Base-by-base conservation (phyloP, 2,888 invertebrate genomes). In the Polyommatus iphigenia region DNA sequence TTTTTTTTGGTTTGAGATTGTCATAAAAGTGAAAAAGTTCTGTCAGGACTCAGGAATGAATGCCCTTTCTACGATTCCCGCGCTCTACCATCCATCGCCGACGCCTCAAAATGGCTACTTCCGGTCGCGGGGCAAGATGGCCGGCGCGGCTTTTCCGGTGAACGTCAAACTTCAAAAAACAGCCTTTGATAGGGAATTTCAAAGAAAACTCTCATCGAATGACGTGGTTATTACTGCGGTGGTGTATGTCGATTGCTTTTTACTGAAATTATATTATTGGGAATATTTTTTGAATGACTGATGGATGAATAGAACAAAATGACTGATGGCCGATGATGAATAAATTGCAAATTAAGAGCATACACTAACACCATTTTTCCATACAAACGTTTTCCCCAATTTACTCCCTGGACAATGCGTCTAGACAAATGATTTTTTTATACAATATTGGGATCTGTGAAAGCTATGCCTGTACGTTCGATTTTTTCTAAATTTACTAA, bases 101-200 rank as follows among this genome's bases (percentile, higher is more conserved):
- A 89, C 89, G 89, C 89, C 87, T 91, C 90, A 88, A 91, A 93
- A 93, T 91, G 92, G 90, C 88, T 87, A 84, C 89, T 89, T 92
- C 93, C 93, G 91, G 87, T 86, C 84, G 85, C 86, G 85, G 84
- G 83, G 84, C 87, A 88, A 91, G 92, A 91, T 91, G 92, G 91
- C 86, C 86, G 89, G 84, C 85, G 84, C 83, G 82, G 80, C 81
- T 86, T 87, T 92, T 92, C 92, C 93, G 91, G 87, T 82, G 82
- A 82, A 85, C 85, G 88, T 89, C 90, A 90, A 88, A 90, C 85
- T 86, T 84, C 83, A 83, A 84, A 88, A 85, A 86, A 86, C 82
- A 82, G 81, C 84, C 82, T 88, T 89, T 88, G 86, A 87, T 86
- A 84, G 86, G 71, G 79, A 78, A 77, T 84, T 81, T 82, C 79